Evolutionary conservation across 2,797 vertebrate genomes (phyloP).

Genomic region (Melanotaenia maccullochi): DNA sequence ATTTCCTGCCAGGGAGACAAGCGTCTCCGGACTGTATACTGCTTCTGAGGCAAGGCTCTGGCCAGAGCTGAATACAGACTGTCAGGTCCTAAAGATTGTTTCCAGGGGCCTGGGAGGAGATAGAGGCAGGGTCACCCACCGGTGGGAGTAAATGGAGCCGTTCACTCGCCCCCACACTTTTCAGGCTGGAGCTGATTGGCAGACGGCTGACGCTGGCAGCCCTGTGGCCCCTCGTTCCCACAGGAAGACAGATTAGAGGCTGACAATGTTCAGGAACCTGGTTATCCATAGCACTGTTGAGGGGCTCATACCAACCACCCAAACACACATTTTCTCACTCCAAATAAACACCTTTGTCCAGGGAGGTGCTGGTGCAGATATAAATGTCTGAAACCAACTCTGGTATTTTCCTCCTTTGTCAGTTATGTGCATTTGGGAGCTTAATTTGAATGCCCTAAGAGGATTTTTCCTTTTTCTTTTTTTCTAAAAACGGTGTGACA

Average conservation of each 20-base stretch:
- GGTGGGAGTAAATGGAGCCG: conserved; percentile 74
- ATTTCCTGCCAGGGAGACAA: conserved; percentile 84
- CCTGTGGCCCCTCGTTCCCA: conserved; percentile 71
- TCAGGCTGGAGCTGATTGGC: conserved; percentile 71
- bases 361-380: conserved; percentile 45
- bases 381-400: conserved; percentile 37
- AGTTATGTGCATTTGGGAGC: conserved; percentile 12
- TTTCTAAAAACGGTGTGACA: conserved; percentile 34
- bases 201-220: conserved; percentile 70
- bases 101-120: conserved; percentile 82
- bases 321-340: conserved; percentile 55
- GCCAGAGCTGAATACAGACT: conserved; percentile 72
- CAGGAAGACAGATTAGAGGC: conserved; percentile 84
- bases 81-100: conserved; percentile 82
- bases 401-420: conserved; percentile 27
- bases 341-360: conserved; percentile 73
- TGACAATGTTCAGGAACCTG: conserved; percentile 80
- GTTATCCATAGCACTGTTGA: conserved; percentile 71
- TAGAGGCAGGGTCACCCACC: conserved; percentile 78
- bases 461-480: conserved; percentile 22
- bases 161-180: conserved; percentile 74
- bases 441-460: conserved; percentile 10
- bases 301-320: conserved; percentile 55
- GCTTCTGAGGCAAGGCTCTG: conserved; percentile 73
- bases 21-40: conserved; percentile 78